Conservation (phyloP, 2,113 vertebrate genomes). For the rat (Rattus norvegicus) region DNA sequence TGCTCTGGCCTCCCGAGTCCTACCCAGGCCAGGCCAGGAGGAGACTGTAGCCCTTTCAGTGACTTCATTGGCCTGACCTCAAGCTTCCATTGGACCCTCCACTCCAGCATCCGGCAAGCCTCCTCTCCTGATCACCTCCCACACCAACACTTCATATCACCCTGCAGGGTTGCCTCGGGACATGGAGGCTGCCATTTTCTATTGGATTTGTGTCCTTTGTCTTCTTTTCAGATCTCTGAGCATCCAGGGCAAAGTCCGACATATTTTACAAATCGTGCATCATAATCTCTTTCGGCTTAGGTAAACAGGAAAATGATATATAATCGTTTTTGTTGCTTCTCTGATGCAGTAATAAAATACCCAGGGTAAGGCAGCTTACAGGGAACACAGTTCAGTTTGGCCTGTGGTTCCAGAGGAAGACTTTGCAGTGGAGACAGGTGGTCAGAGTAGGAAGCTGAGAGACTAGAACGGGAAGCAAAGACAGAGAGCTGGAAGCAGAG, state of each 20-base stretch:
- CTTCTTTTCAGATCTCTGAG: background rate
- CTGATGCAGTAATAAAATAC: background rate
- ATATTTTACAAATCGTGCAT: background rate
- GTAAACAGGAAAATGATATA: background rate
- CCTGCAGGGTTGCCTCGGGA: background rate
- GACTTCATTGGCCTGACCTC: background rate
- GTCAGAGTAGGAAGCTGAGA: background rate
- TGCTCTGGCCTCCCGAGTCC: background rate
- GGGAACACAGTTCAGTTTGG: background rate
- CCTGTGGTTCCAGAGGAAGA: background rate
- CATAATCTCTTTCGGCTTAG: background rate
- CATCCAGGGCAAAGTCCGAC: background rate
- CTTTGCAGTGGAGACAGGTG: background rate
- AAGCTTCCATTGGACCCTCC: background rate
- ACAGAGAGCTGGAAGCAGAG: background rate
- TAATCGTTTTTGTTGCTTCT: background rate
- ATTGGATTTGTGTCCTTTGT: background rate
- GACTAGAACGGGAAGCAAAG: background rate
- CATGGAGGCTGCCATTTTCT: background rate
- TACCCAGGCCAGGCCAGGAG: background rate
- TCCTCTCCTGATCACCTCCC: too few species aligned
- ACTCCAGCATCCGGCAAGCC: fast-evolving
- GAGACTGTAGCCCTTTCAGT: background rate
- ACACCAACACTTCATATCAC: too few species aligned
- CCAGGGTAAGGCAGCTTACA: background rate